Evolutionary conservation across 2,113 vertebrate genomes (phyloP).

Genomic region (Hydropotes inermis): DNA sequence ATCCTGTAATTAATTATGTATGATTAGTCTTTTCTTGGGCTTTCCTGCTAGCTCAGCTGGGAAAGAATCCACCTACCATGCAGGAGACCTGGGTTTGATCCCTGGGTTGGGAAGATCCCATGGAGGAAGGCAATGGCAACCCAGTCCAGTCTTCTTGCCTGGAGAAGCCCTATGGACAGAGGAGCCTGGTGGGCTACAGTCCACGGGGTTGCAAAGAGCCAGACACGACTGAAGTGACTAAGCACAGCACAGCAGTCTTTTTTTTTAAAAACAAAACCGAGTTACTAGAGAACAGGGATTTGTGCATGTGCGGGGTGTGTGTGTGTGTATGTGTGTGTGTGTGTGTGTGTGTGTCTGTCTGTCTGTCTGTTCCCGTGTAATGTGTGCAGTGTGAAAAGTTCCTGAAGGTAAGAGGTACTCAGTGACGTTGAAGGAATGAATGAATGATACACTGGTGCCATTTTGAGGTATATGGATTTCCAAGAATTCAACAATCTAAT

Average conservation of each 20-base stretch:
- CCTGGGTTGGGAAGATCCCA: not conserved
- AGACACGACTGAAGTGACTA: not conserved
- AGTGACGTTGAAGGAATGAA: not conserved
- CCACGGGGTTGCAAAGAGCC: not conserved
- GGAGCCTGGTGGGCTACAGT: not conserved
- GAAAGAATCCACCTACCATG: not conserved
- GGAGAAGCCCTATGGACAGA: not conserved
- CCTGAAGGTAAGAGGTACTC: not conserved
- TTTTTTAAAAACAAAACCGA: not conserved
- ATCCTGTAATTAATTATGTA: not conserved
- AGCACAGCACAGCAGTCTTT: not conserved
- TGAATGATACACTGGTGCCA: not conserved
- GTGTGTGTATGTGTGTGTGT: not conserved
- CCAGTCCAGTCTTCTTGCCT: not conserved
- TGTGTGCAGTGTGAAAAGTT: no score
- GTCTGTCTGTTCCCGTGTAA: not conserved
- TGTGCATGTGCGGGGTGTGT: not conserved
- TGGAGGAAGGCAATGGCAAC: not conserved
- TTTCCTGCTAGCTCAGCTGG: not conserved
- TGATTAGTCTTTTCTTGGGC: not conserved
- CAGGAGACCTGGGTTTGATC: not conserved
- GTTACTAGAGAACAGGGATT: not conserved
- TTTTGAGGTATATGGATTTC: not conserved
- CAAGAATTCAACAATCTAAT: not conserved
- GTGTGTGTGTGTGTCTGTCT: not conserved